Evolutionary conservation across 1,140 invertebrate species (phyloP), one percentile per base, ranked within the genome.

Genomic region (Polypedilum vanderplanki): DNA sequence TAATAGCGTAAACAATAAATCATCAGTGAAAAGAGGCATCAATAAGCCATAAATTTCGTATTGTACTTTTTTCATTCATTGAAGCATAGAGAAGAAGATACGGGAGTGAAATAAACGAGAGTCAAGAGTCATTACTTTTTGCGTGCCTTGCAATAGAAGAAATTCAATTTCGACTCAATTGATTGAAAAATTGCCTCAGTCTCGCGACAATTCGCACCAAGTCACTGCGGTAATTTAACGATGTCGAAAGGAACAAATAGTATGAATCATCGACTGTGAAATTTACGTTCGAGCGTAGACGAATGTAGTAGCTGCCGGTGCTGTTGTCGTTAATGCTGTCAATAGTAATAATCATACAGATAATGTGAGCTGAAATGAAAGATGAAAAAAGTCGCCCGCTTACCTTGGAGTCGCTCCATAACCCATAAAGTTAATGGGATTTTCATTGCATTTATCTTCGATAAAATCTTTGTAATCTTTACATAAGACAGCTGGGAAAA

Each of bases 361-460:
- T 57, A n/a, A 57, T 33, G 24, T 33, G 24, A 57, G 46, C 4
- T 57, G 46, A 57, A 4, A 57, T 57, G 46, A 57, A 57, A 57
- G n/a, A 57, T n/a, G n/a, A 15, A 57, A 57, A 4, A 57, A 57
- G 46, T n/a, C 10, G 46, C 46, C n/a, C 46, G 65, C 65, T 70
- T 22, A 70, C 65, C 65, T 70, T 18, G 65, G 9, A 18, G 20
- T 22, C 18, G 65, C 65, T 20, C 20, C 65, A 70, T 70, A 70
- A 22, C 65, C 65, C 65, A 70, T 70, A 70, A 20, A 70, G 18
- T 70, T 70, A 20, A 70, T 70, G 17, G 17, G 17, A 70, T 70
- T 70, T 70, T 22, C 65, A 70, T 70, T 70, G 65, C 65, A 70
- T 70, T 70, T 70, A 18, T 18, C 65, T 18, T 70, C 65, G 17